These are phyloP conservation scores for Dendrocopos noguchii DNA, from an alignment of 2,113 vertebrate species.

Conservation along the genomic window DNA sequence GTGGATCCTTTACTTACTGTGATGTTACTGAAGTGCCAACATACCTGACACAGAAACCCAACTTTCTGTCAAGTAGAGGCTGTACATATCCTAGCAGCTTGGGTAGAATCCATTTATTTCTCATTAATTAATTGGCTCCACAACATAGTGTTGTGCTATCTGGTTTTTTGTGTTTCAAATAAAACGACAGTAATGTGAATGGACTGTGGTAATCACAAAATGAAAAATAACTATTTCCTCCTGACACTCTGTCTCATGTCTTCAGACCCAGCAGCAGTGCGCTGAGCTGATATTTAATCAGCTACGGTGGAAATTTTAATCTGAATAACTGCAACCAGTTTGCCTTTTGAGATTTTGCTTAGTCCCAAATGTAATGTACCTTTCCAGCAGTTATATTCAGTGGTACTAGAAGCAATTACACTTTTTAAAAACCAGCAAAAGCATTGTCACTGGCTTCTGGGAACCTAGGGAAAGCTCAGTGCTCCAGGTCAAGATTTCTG, in stretches of 20 bases:
- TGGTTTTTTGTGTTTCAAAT: not conserved
- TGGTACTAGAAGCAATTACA: not conserved
- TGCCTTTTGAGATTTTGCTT: not conserved
- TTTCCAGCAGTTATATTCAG: not conserved
- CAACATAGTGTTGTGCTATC: not conserved
- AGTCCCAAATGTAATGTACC: not conserved
- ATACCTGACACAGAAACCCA: not conserved
- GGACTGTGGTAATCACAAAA: not conserved
- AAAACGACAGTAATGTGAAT: not conserved
- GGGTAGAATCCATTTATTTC: not conserved
- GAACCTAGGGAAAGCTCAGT: not conserved
- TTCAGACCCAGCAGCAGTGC: not conserved
- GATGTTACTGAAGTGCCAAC: not conserved
- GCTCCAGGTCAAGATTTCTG: not conserved
- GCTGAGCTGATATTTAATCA: constrained; percentile 14
- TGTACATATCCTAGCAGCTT: not conserved
- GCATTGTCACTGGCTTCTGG: not conserved
- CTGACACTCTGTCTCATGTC: not conserved
- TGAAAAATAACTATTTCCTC: not conserved
- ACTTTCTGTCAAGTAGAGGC: not conserved
- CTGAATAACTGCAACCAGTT: not conserved
- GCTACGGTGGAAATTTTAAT: not conserved
- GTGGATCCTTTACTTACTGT: not conserved
- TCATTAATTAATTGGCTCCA: not conserved
- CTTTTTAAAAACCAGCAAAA: not conserved